Evolutionary conservation across 2,888 invertebrate genomes (phyloP), one percentile per base, ranked within the genome.

Genomic region (Podabrus alpinus): DNA sequence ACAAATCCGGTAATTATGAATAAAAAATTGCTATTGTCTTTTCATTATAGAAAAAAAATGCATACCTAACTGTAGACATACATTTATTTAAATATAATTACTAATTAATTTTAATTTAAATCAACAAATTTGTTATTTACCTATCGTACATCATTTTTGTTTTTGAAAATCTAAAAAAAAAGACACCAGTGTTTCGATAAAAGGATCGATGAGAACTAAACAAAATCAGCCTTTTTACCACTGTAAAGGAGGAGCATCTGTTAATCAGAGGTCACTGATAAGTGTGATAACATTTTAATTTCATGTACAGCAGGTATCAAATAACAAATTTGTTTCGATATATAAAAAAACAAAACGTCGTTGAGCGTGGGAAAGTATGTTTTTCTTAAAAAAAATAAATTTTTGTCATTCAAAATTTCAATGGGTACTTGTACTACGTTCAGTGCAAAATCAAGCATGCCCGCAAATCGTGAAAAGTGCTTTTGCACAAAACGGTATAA

Each of bases 251-350:
- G 68, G 68, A 62, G 17, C 66, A 69, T 64, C 21, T 73, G 73
- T 69, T 60, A 69, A 29, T 45, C 69, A 73, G 73, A 73, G 73
- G 73, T 73, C 73, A 73, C 60, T 29, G 73, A 73, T 73, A 73
- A 73, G n/a, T 70, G 60, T 16, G 66, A 73, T 69, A 70, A 73
- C 66, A 61, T 68, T 16, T 61, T 64, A 69, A 15, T 62, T 69
- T 45, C 24, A 19, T 69, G 21, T 17, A 21, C 11, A 64, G 9
- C 62, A 64, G 62, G 69, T 73, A 69, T 69, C 73, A 66, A 69
- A 69, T 73, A 69, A 64, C 17, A 19, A 64, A 19, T 64, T 64
- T 19, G 17, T 64, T n/a, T 64, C 9, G n/a, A 45, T 45, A 45
- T n/a, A 45, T n/a, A 45, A 45, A 29, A 45, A 45, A 45, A 45